Evolutionary conservation across 2,797 vertebrate genomes (phyloP).

Genomic region (Dicrostonyx torquatus): DNA sequence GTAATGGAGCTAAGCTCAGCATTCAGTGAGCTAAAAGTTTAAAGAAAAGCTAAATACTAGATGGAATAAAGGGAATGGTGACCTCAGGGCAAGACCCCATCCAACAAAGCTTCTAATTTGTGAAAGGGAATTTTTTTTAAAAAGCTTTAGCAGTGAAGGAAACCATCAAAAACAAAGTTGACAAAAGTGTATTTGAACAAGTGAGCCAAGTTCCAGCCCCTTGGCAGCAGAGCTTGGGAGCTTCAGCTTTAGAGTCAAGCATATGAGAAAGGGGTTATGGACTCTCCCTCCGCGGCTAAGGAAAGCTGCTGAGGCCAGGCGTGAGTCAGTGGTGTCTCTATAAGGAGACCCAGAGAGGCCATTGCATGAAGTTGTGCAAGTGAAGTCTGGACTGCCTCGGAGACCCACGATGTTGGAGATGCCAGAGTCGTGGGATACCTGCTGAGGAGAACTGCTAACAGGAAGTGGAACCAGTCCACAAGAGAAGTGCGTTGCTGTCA

Average conservation of each 20-base stretch:
- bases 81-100: background rate
- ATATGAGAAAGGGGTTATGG: background rate
- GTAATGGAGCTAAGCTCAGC: background rate
- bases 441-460: background rate
- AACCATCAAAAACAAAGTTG: background rate
- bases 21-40: background rate
- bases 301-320: background rate
- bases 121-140: background rate
- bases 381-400: background rate
- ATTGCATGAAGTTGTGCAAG: background rate
- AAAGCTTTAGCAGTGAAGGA: background rate
- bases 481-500: background rate
- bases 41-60: background rate
- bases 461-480: background rate
- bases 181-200: background rate
- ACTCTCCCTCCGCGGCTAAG: background rate
- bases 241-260: background rate
- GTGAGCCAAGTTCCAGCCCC: background rate
- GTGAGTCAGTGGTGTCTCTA: background rate
- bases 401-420: background rate
- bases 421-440: background rate
- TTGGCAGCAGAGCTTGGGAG: background rate
- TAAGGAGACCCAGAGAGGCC: background rate
- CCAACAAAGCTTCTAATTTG: background rate
- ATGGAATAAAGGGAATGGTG: background rate